Conservation (phyloP, 2,888 invertebrate genomes). For the Allygus modestus region DNA sequence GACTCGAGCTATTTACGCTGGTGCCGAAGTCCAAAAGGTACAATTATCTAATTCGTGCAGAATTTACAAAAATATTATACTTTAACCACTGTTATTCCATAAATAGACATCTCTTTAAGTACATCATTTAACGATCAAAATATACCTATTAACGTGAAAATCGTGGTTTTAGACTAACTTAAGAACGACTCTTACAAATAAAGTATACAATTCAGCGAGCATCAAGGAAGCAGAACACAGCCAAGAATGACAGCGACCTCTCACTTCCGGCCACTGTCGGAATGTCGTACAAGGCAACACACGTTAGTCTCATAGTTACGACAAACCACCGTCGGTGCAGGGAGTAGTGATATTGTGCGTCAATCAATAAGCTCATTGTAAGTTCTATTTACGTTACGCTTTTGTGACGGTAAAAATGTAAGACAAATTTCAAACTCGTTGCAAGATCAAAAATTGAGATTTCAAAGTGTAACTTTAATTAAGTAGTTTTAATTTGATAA, state of each 20-base stretch:
- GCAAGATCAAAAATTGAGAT: no score
- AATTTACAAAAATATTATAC: conserved; percentile 48
- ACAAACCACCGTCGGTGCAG: not conserved
- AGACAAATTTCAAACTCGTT: no score
- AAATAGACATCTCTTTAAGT: conserved; percentile 32
- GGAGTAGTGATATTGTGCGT: not conserved
- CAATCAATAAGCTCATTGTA: not conserved
- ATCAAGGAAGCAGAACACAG: conserved; percentile 29
- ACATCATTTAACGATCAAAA: conserved; percentile 23
- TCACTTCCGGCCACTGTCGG: conserved; percentile 34
- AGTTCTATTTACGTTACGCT: no score
- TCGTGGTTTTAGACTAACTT: not conserved
- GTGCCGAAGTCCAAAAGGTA: conserved; percentile 27
- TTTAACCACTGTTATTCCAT: conserved; percentile 16
- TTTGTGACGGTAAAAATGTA: no score
- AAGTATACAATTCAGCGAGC: conserved; percentile 23
- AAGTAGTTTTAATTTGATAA: no score
- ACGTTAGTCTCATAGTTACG: conserved; percentile 41
- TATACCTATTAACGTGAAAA: conserved; percentile 8
- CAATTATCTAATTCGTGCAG: not conserved
- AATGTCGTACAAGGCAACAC: conserved; percentile 51
- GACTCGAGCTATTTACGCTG: conserved; percentile 35
- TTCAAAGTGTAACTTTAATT: no score
- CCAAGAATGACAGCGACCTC: conserved; percentile 41
- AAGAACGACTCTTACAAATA: conserved; percentile 1